phyloP scores from a whole-genome alignment of 2,888 invertebrate species.

The Cephonodes hylas region DNA sequence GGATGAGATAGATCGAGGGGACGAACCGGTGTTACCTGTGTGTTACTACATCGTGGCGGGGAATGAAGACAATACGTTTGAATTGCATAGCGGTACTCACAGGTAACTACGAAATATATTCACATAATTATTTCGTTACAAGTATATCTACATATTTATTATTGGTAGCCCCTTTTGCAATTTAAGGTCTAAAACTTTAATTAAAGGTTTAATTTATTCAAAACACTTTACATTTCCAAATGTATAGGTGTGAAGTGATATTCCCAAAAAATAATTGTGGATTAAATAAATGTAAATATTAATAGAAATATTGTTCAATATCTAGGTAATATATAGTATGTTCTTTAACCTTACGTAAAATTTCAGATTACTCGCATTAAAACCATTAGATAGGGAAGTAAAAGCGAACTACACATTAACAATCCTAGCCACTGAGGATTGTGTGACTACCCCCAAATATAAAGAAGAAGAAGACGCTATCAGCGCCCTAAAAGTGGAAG shows the following conservation, averaged over 20 bases:
- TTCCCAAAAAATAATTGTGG: too few relatives aligned
- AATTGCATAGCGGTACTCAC: conserved; percentile 87
- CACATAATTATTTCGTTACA: not conserved
- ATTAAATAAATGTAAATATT: too few relatives aligned
- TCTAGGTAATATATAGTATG: not conserved
- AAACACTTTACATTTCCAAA: too few relatives aligned
- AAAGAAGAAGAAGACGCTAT: conserved; percentile 83
- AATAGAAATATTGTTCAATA: too few relatives aligned
- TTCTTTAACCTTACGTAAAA: not conserved
- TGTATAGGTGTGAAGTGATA: too few relatives aligned
- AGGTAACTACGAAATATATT: conserved; percentile 72
- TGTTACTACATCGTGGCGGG: conserved; percentile 96
- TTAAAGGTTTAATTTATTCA: too few relatives aligned
- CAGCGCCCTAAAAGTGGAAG: conserved; percentile 85
- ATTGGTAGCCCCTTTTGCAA: not conserved
- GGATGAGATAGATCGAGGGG: conserved; percentile 91
- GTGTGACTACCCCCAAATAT: conserved; percentile 82
- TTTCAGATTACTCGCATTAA: conserved; percentile 58
- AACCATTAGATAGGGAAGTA: conserved; percentile 88
- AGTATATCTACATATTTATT: too few relatives aligned
- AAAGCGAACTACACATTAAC: conserved; percentile 85
- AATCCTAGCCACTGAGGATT: conserved; percentile 92
- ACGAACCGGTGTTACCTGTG: conserved; percentile 90
- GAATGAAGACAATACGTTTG: conserved; percentile 87
- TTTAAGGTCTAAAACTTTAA: too few relatives aligned